Conservation (phyloP, 2,888 invertebrate species). For the Mythimna vitellina region DNA sequence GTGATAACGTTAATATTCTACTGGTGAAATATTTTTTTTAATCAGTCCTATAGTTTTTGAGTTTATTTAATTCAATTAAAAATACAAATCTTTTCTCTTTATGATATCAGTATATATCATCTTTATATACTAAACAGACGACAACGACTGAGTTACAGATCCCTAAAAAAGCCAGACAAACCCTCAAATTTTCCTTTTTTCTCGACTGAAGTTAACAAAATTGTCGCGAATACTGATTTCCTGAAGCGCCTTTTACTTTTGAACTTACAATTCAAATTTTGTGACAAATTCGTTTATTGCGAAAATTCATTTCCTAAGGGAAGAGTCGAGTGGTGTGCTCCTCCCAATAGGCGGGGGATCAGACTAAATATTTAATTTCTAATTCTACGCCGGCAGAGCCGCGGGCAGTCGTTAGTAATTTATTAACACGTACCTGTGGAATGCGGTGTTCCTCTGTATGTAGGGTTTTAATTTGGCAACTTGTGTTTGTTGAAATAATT, state of each 20-base stretch:
- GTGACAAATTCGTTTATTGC: conserved; percentile 31
- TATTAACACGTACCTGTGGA: conserved; percentile 34
- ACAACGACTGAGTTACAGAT: too few species aligned
- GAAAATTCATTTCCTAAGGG: conserved; percentile 49
- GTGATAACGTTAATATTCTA: too few species aligned
- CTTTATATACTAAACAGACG: too few species aligned
- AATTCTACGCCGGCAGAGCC: conserved; percentile 40
- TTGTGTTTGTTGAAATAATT: conserved; percentile 17
- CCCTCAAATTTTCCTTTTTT: neutral
- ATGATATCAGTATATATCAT: too few species aligned
- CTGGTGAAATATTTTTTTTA: too few species aligned
- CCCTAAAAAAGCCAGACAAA: neutral
- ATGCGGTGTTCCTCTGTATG: conserved; percentile 3
- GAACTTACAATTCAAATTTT: conserved; percentile 28
- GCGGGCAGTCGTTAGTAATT: conserved; percentile 44
- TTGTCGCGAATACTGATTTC: neutral
- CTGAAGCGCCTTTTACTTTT: neutral
- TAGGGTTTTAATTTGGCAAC: conserved; percentile 8
- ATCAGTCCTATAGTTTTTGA: too few species aligned
- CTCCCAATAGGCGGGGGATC: conserved; percentile 11
- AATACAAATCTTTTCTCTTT: too few species aligned
- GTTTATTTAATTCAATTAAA: too few species aligned
- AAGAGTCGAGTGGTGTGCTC: conserved; percentile 5
- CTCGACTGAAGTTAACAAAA: neutral
- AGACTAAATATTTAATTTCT: conserved; percentile 58